These are phyloP conservation scores for Tenualosa ilisha DNA, from an alignment of 2,797 vertebrate genomes.

Conservation along the genomic window DNA sequence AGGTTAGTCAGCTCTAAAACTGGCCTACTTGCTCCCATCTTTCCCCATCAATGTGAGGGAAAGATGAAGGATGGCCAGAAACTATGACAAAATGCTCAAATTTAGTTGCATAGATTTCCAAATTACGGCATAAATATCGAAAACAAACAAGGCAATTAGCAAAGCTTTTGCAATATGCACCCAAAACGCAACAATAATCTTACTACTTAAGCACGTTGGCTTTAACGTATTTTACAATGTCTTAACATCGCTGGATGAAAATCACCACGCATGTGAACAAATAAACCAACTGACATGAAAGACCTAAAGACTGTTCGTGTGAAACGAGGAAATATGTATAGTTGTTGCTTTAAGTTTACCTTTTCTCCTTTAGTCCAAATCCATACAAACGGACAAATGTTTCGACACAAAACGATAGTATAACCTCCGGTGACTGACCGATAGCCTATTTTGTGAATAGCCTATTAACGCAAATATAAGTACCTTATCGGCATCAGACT, in stretches of 20 bases:
- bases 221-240: too few species aligned
- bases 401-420: neutral
- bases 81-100: neutral
- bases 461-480: neutral
- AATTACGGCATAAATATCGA: neutral
- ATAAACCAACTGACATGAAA: neutral
- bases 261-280: neutral
- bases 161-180: neutral
- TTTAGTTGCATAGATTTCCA: neutral
- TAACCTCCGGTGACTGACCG: neutral
- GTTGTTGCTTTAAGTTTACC: neutral
- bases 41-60: neutral
- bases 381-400: neutral
- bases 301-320: neutral
- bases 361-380: neutral
- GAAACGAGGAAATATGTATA: neutral
- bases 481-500: neutral
- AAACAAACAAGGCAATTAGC: neutral
- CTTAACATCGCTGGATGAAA: neutral
- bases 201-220: too few species aligned
- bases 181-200: too few species aligned
- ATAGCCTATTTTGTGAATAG: neutral
- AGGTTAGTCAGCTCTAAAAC: neutral
- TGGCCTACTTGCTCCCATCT: neutral
- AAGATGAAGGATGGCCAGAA: neutral